These are phyloP conservation scores for Burhinus oedicnemus DNA, from an alignment of 2,113 vertebrate genomes.

Conservation along the genomic window DNA sequence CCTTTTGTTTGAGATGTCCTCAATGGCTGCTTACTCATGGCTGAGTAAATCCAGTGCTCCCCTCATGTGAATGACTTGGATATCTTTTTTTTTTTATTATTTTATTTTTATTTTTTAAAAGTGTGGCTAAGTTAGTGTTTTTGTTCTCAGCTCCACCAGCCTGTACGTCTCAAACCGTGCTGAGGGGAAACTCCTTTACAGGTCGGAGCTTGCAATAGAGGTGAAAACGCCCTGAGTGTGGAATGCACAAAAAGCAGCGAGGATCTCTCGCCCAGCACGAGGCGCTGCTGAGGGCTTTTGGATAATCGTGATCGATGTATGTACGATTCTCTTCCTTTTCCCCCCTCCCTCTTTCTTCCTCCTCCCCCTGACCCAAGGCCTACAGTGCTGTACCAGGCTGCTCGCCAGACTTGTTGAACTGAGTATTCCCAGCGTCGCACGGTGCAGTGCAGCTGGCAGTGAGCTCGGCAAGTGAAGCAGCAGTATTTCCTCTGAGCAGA, in stretches of 20 bases:
- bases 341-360: too few species aligned
- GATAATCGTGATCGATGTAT: accelerated
- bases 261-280: neutral
- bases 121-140: neutral
- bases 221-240: neutral
- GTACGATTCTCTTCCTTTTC: neutral
- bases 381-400: neutral
- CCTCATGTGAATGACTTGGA: accelerated
- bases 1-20: neutral
- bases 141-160: neutral
- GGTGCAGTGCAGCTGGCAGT: neutral
- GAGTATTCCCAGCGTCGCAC: neutral
- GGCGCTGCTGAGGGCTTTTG: neutral
- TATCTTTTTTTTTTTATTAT: neutral
- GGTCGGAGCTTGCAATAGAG: neutral
- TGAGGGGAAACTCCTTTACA: neutral
- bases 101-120: neutral
- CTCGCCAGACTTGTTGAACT: neutral
- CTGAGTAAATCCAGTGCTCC: neutral
- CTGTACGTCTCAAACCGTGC: accelerated
- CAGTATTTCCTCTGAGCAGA: neutral
- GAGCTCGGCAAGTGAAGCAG: neutral
- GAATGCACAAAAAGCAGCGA: neutral
- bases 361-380: neutral
- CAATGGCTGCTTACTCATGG: neutral